Conservation (phyloP, 2,888 invertebrate species). For the Lagria hirta region DNA sequence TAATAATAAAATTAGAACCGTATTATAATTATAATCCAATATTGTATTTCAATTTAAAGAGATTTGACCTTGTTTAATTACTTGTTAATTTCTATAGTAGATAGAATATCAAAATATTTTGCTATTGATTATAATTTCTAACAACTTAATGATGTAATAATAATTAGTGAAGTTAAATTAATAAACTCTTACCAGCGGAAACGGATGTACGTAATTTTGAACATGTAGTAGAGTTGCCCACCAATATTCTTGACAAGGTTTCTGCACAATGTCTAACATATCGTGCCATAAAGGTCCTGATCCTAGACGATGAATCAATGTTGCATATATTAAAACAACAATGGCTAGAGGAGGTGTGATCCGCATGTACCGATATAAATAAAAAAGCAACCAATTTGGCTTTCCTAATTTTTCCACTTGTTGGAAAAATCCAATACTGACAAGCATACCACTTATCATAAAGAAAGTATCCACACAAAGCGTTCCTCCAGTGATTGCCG, state of each 20-base stretch:
- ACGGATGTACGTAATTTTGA: conserved; percentile 47
- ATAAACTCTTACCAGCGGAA: conserved; percentile 27
- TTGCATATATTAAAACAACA: conserved; percentile 51
- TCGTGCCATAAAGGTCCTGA: conserved; percentile 55
- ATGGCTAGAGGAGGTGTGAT: conserved; percentile 56
- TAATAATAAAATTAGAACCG: too few relatives aligned
- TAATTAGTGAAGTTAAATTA: too few relatives aligned
- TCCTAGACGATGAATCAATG: conserved; percentile 52
- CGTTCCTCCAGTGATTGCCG: conserved; percentile 52
- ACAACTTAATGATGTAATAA: too few relatives aligned
- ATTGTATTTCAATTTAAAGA: background rate
- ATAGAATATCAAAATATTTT: too few relatives aligned
- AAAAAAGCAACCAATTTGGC: conserved; percentile 51
- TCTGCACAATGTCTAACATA: conserved; percentile 15
- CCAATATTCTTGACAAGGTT: conserved; percentile 47
- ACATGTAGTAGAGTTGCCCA: conserved; percentile 51
- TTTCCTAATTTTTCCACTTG: conserved; percentile 42
- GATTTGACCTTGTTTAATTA: background rate
- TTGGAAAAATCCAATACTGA: conserved; percentile 50
- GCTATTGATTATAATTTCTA: background rate
- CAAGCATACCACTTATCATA: conserved; percentile 52
- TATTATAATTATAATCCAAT: too few relatives aligned
- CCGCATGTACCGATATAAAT: conserved; percentile 54
- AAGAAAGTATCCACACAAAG: conserved; percentile 56
- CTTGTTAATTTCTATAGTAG: background rate